Evolutionary conservation across 2,888 invertebrate species (phyloP).

Genomic region (Cephus pygmeus): DNA sequence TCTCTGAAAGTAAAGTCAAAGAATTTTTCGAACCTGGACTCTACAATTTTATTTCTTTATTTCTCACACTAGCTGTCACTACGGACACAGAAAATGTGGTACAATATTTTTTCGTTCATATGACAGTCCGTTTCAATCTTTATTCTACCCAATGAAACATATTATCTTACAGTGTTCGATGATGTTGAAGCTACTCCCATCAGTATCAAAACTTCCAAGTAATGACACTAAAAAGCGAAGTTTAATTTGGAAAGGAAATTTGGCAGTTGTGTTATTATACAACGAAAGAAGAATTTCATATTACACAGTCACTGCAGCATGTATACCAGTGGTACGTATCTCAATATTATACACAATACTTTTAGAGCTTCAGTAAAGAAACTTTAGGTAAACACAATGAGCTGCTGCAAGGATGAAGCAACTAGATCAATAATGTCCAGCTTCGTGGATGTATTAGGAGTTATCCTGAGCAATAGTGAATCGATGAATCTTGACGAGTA

Average conservation of each 20-base stretch:
- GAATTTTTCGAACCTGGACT: conserved; percentile 70
- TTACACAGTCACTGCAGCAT: neutral
- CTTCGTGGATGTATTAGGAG: conserved; percentile 53
- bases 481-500: conserved; percentile 48
- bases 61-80: conserved; percentile 64
- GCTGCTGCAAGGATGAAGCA: conserved; percentile 54
- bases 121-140: neutral
- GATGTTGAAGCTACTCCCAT: conserved; percentile 56
- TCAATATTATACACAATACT: neutral
- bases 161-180: conserved; percentile 46
- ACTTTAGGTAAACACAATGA: conserved; percentile 50
- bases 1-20: conserved; percentile 69
- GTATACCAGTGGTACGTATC: neutral
- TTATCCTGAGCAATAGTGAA: conserved; percentile 44
- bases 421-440: conserved; percentile 54
- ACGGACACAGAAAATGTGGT: conserved; percentile 65
- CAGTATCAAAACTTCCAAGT: neutral
- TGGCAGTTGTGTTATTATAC: conserved; percentile 52
- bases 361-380: neutral
- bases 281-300: conserved; percentile 35
- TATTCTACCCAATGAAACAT: neutral
- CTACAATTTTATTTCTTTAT: conserved; percentile 69
- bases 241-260: conserved; percentile 57
- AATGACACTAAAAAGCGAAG: conserved; percentile 40
- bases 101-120: conserved; percentile 2